Evolutionary conservation across 2,113 vertebrate genomes (phyloP), one percentile per base, ranked within the genome.

Genomic region (Crocuta crocuta): DNA sequence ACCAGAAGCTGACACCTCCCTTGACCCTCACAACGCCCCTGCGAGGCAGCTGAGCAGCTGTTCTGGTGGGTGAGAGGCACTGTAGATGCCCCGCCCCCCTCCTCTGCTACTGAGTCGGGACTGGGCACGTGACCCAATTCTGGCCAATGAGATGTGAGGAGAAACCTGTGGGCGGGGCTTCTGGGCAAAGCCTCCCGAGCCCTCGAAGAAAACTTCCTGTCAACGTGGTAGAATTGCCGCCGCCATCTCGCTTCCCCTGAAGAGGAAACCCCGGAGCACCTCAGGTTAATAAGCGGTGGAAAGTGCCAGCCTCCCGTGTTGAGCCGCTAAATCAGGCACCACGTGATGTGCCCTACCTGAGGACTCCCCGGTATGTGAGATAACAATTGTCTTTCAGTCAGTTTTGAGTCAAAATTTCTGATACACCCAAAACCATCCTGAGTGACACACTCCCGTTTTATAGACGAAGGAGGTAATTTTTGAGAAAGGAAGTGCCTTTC

Each of bases 231-330:
- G 78, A 2, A 4, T 7, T 19, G 3, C 11, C 2, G 23, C 23
- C 0, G 3, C 76, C 70, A 39, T 71, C 70, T 96, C 79, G 76
- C 71, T 80, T 26, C 28, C 4, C 17, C 45, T 13, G 33, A 81
- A 48, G 65, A 35, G 63, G 39, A 53, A 78, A 7, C 19, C 31
- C 10, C 26, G 76, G 39, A 43, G 55, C 43, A 83, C 1, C 2
- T 28, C 43, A 84, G 90, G 21, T n/a, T 17, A 0, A 39, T 39
- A 28, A 74, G 23, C 16, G 17, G 0, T 45, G 28, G n/a, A n/a
- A 33, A 21, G 26, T 4, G 1, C 68, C 16, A 15, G 16, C 33
- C 0, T 35, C 73, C 0, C 0, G 66, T 19, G 10, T 28, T 63
- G 58, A 74, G 5, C 23, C 5, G 0, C 19, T 6, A 10, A 10